Conservation (phyloP, 2,797 vertebrate genomes). For the Danionella dracula region DNA sequence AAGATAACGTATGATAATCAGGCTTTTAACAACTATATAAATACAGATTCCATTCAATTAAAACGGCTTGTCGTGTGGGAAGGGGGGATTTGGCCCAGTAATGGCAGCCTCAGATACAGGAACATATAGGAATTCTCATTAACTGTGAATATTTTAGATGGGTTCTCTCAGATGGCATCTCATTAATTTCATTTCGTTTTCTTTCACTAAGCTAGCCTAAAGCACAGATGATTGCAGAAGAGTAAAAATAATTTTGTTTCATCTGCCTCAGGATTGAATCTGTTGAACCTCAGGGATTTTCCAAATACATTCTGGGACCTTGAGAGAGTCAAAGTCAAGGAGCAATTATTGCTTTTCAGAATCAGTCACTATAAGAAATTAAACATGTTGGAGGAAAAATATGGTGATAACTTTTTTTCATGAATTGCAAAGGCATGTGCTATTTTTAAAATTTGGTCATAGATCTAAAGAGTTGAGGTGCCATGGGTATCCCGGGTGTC, state of each 20-base stretch:
- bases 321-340: background rate
- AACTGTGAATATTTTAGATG: background rate
- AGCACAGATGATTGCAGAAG: background rate
- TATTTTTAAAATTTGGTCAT: too few relatives aligned
- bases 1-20: conserved; percentile 45
- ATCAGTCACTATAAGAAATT: background rate
- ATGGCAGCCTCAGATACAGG: background rate
- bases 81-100: background rate
- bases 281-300: conserved; percentile 15
- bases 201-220: background rate
- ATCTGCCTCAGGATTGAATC: conserved; percentile 10
- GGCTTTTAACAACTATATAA: too few relatives aligned
- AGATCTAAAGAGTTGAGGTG: too few relatives aligned
- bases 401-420: too few relatives aligned
- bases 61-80: background rate
- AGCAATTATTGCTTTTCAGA: conserved; percentile 7
- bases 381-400: too few relatives aligned
- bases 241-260: conserved; percentile 11
- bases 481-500: too few relatives aligned
- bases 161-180: background rate
- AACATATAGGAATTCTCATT: background rate
- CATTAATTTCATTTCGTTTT: conserved; percentile 5
- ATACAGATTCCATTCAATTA: background rate
- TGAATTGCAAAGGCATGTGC: too few relatives aligned
- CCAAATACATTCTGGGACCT: conserved; percentile 18